A percentile compares a stretch with the other conserved stretches of the same genome.
Evolutionary conservation across 2,797 vertebrate species (phyloP).

Genomic region (Microctenopoma lineatum): DNA sequence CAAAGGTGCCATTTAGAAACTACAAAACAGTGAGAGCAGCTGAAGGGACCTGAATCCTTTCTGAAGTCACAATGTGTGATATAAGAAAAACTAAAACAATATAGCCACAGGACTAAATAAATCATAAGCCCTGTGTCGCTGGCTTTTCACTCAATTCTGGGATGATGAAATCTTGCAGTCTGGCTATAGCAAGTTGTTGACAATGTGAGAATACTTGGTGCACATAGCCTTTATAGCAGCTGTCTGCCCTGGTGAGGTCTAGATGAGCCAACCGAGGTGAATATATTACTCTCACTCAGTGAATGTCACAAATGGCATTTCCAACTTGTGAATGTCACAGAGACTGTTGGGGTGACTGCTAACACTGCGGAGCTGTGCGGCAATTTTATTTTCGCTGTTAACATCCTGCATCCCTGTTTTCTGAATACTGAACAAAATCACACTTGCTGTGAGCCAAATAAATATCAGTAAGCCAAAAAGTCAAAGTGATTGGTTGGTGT

Average conservation of each 20-base stretch:
- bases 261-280: conserved; percentile 69
- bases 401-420: conserved; percentile 31
- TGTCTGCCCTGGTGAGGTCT: conserved; percentile 64
- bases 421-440: conserved; percentile 48
- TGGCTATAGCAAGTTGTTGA: conserved; percentile 60
- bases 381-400: conserved; percentile 57
- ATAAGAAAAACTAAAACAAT: conserved; percentile 19
- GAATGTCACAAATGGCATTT: conserved; percentile 78
- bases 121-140: conserved; percentile 22
- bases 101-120: conserved; percentile 52
- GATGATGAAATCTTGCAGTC: conserved; percentile 58
- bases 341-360: conserved; percentile 63
- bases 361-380: conserved; percentile 48
- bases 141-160: conserved; percentile 45
- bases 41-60: neutral
- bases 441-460: conserved; percentile 28
- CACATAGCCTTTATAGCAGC: conserved; percentile 61
- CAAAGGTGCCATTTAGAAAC: neutral
- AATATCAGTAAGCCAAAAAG: conserved; percentile 35
- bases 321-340: conserved; percentile 72
- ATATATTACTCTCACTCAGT: conserved; percentile 71
- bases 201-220: conserved; percentile 57
- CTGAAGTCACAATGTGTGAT: conserved; percentile 16
- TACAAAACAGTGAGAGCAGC: neutral
- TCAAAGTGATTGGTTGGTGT: conserved; percentile 1